Percentiles rank a stretch among this genome's conserved stretches.
These are phyloP conservation scores for Orchesellides sinensis DNA, from an alignment of 2,888 invertebrate species.

Conservation along the genomic window DNA sequence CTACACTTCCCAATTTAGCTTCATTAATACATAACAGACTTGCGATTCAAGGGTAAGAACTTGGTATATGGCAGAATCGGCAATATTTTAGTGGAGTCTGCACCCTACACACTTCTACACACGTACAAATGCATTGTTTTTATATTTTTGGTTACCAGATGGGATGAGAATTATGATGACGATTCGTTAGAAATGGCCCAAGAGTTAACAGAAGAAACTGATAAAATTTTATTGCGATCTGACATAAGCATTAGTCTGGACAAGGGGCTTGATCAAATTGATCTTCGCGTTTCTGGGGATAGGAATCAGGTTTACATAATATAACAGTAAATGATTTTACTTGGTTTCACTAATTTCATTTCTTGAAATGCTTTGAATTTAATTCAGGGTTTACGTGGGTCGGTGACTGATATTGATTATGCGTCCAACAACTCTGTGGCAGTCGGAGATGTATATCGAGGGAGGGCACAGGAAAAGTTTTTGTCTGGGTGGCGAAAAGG, in stretches of 20 bases:
- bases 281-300: conserved; percentile 26
- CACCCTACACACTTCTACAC: no score
- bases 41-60: conserved; percentile 72
- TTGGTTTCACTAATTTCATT: neutral
- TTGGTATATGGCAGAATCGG: neutral
- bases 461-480: conserved; percentile 72
- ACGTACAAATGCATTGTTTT: conserved; percentile 14
- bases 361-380: neutral
- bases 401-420: conserved; percentile 38
- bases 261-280: conserved; percentile 70
- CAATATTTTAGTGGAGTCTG: no score
- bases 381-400: conserved; percentile 21
- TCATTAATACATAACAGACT: conserved; percentile 78
- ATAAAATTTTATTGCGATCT: conserved; percentile 65
- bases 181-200: conserved; percentile 73
- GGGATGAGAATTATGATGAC: conserved; percentile 72
- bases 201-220: conserved; percentile 73
- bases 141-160: conserved; percentile 44
- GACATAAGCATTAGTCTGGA: conserved; percentile 72
- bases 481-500: conserved; percentile 73
- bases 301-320: conserved; percentile 21
- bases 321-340: neutral
- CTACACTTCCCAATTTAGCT: conserved; percentile 86
- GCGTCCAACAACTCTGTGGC: conserved; percentile 70
- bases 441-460: conserved; percentile 70